Base-by-base conservation (phyloP, 1,140 invertebrate genomes). In the Sitodiplosis mosellana region DNA sequence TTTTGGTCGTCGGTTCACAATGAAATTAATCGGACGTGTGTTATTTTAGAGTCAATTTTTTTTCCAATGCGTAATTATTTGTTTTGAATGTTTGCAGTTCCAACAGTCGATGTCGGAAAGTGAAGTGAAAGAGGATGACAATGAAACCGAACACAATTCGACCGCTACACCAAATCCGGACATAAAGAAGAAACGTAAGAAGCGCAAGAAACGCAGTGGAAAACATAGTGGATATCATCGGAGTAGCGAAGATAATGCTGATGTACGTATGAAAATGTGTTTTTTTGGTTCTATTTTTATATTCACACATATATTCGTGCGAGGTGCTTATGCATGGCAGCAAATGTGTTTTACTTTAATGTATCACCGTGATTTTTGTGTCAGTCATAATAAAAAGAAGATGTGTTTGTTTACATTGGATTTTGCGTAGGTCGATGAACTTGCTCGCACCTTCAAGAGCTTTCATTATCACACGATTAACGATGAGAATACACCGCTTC, bases 391-490 rank as follows among this genome's bases (percentile, higher is more conserved):
- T n/a, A n/a, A n/a, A n/a, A n/a, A n/a, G n/a, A n/a, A n/a, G n/a
- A 14, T 12, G 17, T 14, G 3, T 17, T 38, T 14, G 5, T 6
- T 14, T n/a, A 38, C 17, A 38, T 38, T 38, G 27, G 27, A 27
- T 27, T 27, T 27, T 27, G 27, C 3, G 10, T 17, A 45, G 43
- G 10, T 45, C 17, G 80, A 83, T 66, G 83, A 87, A 63, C 73
- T 87, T 27, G 83, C 85, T 52, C 68, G 73, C 48, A 78, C 75
- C 33, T 63, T 86, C 4, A 59, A 71, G 46, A 78, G 85, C 63
- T 80, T 86, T 1, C 85, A n/a, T n/a, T n/a, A 86, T 59, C 72
- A 75, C 56, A 60, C 85, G 10, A 60, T 85, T 2, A 81, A 82
- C 0, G 73, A 64, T 20, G 58, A 61, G 12, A 42, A 54, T 10